Base-by-base conservation (phyloP, 1,140 invertebrate species). In the Drosophila saltans region DNA sequence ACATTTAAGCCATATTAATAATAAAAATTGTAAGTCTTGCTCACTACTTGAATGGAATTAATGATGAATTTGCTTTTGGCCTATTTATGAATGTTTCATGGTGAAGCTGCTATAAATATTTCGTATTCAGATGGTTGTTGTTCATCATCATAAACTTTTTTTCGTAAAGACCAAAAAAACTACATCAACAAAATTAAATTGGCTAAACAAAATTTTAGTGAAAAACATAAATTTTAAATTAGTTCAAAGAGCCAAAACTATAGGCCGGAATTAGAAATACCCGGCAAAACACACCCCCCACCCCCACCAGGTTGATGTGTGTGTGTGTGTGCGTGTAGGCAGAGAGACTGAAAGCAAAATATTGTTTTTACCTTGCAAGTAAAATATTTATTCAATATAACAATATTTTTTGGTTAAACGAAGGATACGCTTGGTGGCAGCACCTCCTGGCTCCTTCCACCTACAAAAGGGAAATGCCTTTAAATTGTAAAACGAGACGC, bases 401-500 rank as follows among this genome's bases (percentile, higher is more conserved):
- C 80, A 80, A 86, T 81, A 69, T 81, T 79, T 75, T 72, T 66
- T 66, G 67, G 77, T 76, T 69, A 66, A 69, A 55, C 66, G 65
- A 45, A 59, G 66, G 59, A 59, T 65, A 30, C 43, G 57, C 64
- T 48, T 40, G 62, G 30, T 67, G 80, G 62, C 56, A 66, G 72
- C 63, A 66, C 48, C 69, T 69, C n/a, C 56, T 48, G 48, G 16
- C 21, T 3, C 36, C 30, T 10, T 30, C 40, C 56, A 66, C 63
- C 57, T 75, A 59, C 68, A 67, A 89, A 89, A 88, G 69, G 83
- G 84, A 88, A 89, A 83, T 84, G 70, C 77, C 84, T 88, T 88
- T 89, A 89, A 89, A 88, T 88, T 84, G 84, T 84, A 78, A 88
- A 89, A 88, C 84, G 80, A 88, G 84, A 89, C 85, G 78, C 84